Evolutionary conservation across 2,888 invertebrate species (phyloP).

Genomic region (Amiota minor): DNA sequence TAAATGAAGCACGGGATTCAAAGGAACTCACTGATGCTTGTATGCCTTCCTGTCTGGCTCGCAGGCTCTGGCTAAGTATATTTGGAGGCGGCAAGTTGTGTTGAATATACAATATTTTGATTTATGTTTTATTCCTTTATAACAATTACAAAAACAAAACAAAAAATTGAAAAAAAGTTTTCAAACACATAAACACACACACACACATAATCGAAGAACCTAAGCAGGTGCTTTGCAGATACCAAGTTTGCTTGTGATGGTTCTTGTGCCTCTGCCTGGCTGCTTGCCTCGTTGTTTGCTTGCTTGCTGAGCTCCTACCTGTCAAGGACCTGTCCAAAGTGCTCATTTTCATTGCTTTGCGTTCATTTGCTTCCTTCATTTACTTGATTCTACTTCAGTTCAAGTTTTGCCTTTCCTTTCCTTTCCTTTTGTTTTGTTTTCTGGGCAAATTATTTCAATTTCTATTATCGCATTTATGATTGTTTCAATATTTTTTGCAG

Average conservation of each 20-base stretch:
- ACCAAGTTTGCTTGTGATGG: slow-evolving; percentile 1
- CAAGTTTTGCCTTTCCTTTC: too few species aligned
- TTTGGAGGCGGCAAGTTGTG: not conserved
- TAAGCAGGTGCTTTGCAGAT: not conserved
- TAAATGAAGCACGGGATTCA: not conserved
- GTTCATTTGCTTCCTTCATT: too few species aligned
- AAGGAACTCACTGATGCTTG: not conserved
- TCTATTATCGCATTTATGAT: slow-evolving; percentile 61
- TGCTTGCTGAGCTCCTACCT: too few species aligned
- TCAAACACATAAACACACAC: not conserved
- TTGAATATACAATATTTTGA: not conserved
- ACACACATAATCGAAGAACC: not conserved
- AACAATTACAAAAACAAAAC: slow-evolving; percentile 21
- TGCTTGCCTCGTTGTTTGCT: too few species aligned
- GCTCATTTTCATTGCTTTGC: too few species aligned
- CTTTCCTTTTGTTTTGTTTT: slow-evolving; percentile 36
- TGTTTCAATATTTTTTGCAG: slow-evolving; percentile 11
- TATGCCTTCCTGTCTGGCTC: not conserved
- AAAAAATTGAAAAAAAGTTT: not conserved
- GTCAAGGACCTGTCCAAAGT: too few species aligned
- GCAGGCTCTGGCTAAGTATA: not conserved
- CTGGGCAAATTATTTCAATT: slow-evolving; percentile 67
- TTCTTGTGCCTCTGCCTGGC: too few species aligned
- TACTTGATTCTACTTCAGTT: too few species aligned
- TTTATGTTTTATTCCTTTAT: slow-evolving; percentile 20